Evolutionary conservation across 1,140 invertebrate genomes (phyloP).

Genomic region (Drosophila tristis): DNA sequence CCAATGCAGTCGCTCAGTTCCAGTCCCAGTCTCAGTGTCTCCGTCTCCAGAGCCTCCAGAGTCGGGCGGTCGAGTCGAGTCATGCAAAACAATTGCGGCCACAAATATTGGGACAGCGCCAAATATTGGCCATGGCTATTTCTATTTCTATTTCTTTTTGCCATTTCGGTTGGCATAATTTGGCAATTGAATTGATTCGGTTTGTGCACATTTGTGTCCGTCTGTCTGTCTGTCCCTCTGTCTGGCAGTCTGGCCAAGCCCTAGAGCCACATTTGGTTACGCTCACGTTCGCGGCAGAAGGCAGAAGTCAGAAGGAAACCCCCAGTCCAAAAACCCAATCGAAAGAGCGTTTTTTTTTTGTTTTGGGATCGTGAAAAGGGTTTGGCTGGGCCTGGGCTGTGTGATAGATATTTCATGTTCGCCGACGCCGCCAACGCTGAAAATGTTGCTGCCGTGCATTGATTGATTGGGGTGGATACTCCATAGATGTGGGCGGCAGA

Average conservation of each 20-base stretch:
- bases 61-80: conserved; percentile 49
- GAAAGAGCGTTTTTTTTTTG: conserved; percentile 31
- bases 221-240: conserved; percentile 4
- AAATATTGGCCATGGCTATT: conserved; percentile 65
- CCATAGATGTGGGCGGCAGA: no score
- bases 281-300: conserved; percentile 73
- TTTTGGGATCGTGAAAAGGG: conserved; percentile 71
- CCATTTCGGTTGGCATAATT: conserved; percentile 72
- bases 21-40: conserved; percentile 1
- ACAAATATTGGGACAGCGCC: conserved; percentile 74
- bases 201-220: conserved; percentile 15
- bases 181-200: conserved; percentile 80
- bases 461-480: conserved; percentile 58
- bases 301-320: conserved; percentile 46
- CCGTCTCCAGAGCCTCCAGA: conserved; percentile 8
- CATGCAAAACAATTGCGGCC: conserved; percentile 77
- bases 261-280: conserved; percentile 79
- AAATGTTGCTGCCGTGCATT: conserved; percentile 53
- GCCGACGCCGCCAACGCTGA: conserved; percentile 71
- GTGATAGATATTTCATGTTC: conserved; percentile 82
- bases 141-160: conserved; percentile 19
- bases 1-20: conserved; percentile 67
- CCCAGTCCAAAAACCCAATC: conserved; percentile 5
- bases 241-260: conserved; percentile 59
- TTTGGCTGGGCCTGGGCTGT: conserved; percentile 53